Evolutionary conservation across 2,888 invertebrate species (phyloP), one percentile per base, ranked within the genome.

Genomic region (Hypsopygia costalis): DNA sequence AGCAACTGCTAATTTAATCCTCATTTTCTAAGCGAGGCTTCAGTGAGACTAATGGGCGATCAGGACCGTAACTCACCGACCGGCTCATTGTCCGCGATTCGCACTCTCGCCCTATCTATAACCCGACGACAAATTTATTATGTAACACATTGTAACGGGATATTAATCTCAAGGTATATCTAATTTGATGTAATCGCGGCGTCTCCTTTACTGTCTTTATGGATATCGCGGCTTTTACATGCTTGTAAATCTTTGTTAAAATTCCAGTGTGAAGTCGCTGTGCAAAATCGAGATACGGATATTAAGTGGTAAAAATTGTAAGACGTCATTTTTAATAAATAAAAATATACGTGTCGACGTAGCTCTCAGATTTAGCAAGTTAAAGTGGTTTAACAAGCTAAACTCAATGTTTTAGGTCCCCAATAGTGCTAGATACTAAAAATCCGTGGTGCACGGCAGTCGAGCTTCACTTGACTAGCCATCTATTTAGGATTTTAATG

Each of bases 111-210:
- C 64, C 80, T 83, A 85, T 85, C 87, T 81, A 72, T 79, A 77
- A 71, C 68, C 65, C 65, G 71, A 70, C 72, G 87, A 87, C 87
- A 87, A 88, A 87, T 88, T 88, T 88, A 87, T 86, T 85, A 80
- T 79, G 76, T 73, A 71, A 69, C 67, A 76, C 78, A 73, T 66
- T 69, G 72, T 69, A 76, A 69, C 75, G 70, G 70, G 70, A 79
- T 76, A 78, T 78, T 82, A 76, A 80, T 77, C 47, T 25, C n/a
- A 3, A 52, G 45, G 53, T 65, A 68, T 73, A 58, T 57, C 66
- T 66, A 77, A 82, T 81, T 81, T 74, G 81, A 81, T 74, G 66
- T 67, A 70, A 60, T 62, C 52, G 50, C 49, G 52, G 55, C 50
- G 44, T 36, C 45, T 49, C 22, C 12, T 31, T 31, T 31, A 31